phyloP scores from a whole-genome alignment of 2,888 invertebrate species.

The Thysanoteuthis rhombus region DNA sequence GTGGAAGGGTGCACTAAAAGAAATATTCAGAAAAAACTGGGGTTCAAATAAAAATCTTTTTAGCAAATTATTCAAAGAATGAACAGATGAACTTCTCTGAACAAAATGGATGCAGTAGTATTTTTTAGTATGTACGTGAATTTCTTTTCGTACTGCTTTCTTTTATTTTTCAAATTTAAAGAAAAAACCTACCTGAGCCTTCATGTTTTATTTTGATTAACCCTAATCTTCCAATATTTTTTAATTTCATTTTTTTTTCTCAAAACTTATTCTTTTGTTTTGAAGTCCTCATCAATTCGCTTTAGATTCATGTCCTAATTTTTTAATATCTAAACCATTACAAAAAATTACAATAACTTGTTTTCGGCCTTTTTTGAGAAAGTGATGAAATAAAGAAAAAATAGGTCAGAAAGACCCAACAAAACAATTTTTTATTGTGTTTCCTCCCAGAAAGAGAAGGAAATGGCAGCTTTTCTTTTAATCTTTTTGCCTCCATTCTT shows the following conservation, averaged over 20 bases:
- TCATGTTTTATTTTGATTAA: not conserved
- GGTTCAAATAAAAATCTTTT: not conserved
- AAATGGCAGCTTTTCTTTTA: not conserved
- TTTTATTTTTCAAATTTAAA: not conserved
- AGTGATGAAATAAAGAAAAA: constrained; percentile 12
- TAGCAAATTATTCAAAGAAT: not conserved
- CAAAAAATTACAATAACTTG: not conserved
- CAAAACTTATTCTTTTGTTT: not conserved
- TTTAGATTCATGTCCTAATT: not conserved
- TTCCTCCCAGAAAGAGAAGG: not conserved
- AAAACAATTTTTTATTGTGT: not conserved
- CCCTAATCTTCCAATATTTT: not conserved
- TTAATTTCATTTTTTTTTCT: not conserved
- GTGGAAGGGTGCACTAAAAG: not conserved
- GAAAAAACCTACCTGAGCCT: not conserved
- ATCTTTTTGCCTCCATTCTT: not conserved
- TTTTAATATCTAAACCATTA: not conserved
- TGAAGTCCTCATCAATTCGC: not conserved
- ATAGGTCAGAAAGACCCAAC: not conserved
- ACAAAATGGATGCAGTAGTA: not conserved
- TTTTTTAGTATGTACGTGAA: not conserved
- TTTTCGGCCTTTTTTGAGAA: not conserved
- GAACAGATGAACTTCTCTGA: not conserved
- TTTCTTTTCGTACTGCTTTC: too few relatives aligned
- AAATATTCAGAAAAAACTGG: not conserved